phyloP scores from a whole-genome alignment of 2,797 vertebrate species.

The Geotria australis region DNA sequence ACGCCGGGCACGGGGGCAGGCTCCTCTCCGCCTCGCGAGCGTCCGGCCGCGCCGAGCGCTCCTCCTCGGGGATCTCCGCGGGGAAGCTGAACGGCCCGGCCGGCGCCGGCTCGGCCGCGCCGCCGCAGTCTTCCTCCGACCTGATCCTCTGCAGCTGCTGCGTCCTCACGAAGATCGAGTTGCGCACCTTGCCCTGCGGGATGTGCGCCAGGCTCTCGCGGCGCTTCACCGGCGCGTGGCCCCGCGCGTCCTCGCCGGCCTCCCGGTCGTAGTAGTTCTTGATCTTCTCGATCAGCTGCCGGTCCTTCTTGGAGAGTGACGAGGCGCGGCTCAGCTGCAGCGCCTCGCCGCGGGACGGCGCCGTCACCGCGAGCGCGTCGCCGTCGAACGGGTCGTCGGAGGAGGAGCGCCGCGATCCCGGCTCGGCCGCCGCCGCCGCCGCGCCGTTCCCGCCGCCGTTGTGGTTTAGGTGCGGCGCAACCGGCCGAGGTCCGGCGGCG shows the following conservation, averaged over 20 bases:
- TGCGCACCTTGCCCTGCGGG: conserved; percentile 21
- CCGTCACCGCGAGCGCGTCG: not conserved
- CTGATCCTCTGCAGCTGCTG: not conserved
- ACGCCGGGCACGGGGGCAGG: too few species aligned
- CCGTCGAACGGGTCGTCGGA: not conserved
- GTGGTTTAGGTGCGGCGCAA: too few species aligned
- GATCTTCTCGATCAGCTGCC: conserved; percentile 30
- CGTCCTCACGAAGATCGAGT: conserved; percentile 13
- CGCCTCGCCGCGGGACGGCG: not conserved
- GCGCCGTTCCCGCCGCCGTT: too few species aligned
- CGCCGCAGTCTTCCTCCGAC: too few species aligned
- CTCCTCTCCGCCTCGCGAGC: too few species aligned
- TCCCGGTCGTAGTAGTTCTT: conserved; percentile 22
- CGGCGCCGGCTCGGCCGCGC: too few species aligned
- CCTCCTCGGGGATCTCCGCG: too few species aligned
- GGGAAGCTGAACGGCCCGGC: too few species aligned
- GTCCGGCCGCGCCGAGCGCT: too few species aligned
- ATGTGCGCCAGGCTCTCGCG: conserved; percentile 24
- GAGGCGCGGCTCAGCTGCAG: conserved; percentile 1
- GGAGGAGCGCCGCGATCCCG: too few species aligned
- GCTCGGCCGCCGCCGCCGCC: too few species aligned
- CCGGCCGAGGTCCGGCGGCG: too few species aligned
- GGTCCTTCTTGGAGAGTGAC: conserved; percentile 15
- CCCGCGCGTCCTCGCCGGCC: conserved; percentile 4
- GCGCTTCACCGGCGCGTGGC: conserved; percentile 2